Conservation (phyloP, 2,888 invertebrate genomes). For the Sisyra nigra region DNA sequence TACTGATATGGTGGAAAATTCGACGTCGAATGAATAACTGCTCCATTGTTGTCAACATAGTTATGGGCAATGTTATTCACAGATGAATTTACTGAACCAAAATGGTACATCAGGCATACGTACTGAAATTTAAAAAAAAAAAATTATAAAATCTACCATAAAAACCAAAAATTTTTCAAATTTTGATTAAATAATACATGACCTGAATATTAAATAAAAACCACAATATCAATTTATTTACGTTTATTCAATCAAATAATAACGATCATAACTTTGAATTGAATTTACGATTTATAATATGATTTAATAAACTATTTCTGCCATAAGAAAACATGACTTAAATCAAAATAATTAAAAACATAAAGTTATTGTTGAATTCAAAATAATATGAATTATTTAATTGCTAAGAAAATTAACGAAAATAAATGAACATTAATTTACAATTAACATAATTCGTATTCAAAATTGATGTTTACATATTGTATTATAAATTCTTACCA, state of each 20-base stretch:
- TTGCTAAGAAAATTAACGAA: too few relatives aligned
- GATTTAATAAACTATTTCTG: too few relatives aligned
- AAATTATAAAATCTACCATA: background rate
- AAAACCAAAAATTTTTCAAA: background rate
- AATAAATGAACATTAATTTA: too few relatives aligned
- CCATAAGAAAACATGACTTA: too few relatives aligned
- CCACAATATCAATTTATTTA: background rate
- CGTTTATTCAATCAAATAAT: background rate
- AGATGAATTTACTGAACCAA: constrained; percentile 1
- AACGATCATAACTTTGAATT: background rate
- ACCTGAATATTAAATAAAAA: background rate
- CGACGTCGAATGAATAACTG: background rate
- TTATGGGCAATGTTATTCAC: background rate
- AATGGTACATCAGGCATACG: constrained; percentile 8
- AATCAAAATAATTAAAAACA: too few relatives aligned
- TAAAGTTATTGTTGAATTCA: too few relatives aligned
- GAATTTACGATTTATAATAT: too few relatives aligned
- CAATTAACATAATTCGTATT: too few relatives aligned
- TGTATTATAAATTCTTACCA: too few relatives aligned
- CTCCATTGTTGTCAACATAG: background rate
- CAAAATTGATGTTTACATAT: too few relatives aligned
- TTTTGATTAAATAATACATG: background rate
- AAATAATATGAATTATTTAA: too few relatives aligned
- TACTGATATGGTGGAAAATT: background rate
- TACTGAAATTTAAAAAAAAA: constrained; percentile 4